A percentile compares a stretch with the other conserved stretches of the same genome.
Conservation (phyloP, 2,113 vertebrate genomes). For the Leuciscus idus region DNA sequence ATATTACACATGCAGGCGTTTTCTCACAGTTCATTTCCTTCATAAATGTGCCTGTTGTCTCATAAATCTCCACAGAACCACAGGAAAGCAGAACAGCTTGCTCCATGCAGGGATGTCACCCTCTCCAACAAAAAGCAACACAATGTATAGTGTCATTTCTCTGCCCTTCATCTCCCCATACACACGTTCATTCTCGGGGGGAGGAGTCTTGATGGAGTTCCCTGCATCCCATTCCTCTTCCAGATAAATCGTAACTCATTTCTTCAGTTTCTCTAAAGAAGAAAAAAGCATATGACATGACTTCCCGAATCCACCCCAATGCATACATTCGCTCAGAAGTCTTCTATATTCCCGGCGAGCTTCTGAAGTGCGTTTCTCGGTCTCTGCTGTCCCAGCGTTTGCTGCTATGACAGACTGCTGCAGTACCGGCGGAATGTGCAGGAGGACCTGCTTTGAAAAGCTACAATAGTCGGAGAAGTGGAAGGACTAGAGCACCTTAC, state of each 20-base stretch:
- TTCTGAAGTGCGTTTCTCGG: background rate
- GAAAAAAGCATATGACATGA: slow-evolving; percentile 57
- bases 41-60: background rate
- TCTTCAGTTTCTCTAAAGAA: slow-evolving; percentile 53
- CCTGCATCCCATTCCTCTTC: slow-evolving; percentile 22
- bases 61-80: slow-evolving; percentile 7
- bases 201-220: slow-evolving; percentile 47
- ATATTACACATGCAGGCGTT: slow-evolving; percentile 19
- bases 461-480: slow-evolving; percentile 14
- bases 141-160: slow-evolving; percentile 58
- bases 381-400: slow-evolving; percentile 35
- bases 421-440: slow-evolving; percentile 48
- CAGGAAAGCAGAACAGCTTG: slow-evolving; percentile 2
- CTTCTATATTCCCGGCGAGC: background rate
- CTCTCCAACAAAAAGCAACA: slow-evolving; percentile 57
- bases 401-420: slow-evolving; percentile 55
- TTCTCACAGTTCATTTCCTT: slow-evolving; percentile 38
- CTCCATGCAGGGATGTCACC: slow-evolving; percentile 43
- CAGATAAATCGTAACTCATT: slow-evolving; percentile 52
- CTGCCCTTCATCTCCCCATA: slow-evolving; percentile 66
- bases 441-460: slow-evolving; percentile 4
- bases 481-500: background rate
- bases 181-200: slow-evolving; percentile 37
- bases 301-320: slow-evolving; percentile 63
- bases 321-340: slow-evolving; percentile 1